These are phyloP conservation scores for Callyntrura sp. DNA, from an alignment of 2,888 invertebrate species.

Conservation along the genomic window DNA sequence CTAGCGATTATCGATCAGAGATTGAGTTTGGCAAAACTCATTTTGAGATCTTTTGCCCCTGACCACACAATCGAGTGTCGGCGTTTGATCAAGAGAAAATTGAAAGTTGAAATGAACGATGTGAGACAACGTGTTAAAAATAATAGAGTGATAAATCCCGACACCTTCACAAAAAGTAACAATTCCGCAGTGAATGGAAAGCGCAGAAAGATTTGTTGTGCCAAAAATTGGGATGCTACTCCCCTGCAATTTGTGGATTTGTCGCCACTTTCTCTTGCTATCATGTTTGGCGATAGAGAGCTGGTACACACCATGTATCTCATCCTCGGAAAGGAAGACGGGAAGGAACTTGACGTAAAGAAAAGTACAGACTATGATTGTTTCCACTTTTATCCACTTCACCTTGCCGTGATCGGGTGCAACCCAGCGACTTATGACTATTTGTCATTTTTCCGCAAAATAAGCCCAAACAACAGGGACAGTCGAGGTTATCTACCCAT, in stretches of 20 bases:
- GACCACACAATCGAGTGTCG: neutral
- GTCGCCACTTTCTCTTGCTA: constrained; percentile 45
- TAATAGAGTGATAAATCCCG: neutral
- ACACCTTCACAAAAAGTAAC: neutral
- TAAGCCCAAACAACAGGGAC: neutral
- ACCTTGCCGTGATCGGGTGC: constrained; percentile 58
- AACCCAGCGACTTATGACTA: constrained; percentile 14
- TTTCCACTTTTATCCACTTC: constrained; percentile 28
- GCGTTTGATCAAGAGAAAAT: constrained; percentile 42
- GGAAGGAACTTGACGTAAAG: no score
- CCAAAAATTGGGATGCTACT: no score
- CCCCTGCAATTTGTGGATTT: neutral
- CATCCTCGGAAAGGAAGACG: neutral
- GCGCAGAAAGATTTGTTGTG: no score
- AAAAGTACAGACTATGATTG: no score
- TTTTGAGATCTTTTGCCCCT: constrained; percentile 15
- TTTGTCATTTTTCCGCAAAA: neutral
- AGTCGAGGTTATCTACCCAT: constrained; percentile 34
- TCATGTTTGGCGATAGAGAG: constrained; percentile 55
- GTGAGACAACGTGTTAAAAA: neutral
- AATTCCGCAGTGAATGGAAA: neutral
- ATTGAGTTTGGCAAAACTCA: constrained; percentile 40
- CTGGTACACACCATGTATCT: constrained; percentile 27
- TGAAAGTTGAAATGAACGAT: constrained; percentile 22
- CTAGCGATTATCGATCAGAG: constrained; percentile 51